phyloP scores from a whole-genome alignment of 1,140 invertebrate genomes.

The Helicoverpa zea region DNA sequence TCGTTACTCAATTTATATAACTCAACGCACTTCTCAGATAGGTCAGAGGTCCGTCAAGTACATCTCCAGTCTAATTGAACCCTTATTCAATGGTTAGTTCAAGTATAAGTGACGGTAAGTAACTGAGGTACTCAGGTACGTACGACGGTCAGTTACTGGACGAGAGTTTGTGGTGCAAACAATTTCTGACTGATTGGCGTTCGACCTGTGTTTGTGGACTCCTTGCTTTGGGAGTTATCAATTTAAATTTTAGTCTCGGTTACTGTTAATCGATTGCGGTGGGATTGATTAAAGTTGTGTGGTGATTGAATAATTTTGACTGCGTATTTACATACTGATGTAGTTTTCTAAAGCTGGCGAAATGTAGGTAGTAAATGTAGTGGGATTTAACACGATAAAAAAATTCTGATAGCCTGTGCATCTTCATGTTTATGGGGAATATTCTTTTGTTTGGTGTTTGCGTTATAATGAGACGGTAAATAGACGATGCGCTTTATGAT shows the following conservation, averaged over 20 bases:
- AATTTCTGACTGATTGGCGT: slow-evolving; percentile 56
- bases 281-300: not conserved
- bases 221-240: slow-evolving; percentile 36
- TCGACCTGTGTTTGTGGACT: slow-evolving; percentile 51
- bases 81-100: slow-evolving; percentile 42
- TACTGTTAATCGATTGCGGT: not conserved
- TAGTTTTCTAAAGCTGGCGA: not conserved
- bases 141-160: slow-evolving; percentile 39
- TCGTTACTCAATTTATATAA: slow-evolving; percentile 24
- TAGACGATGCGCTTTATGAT: too few species aligned
- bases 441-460: too few species aligned
- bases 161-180: slow-evolving; percentile 48
- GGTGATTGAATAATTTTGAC: too few species aligned
- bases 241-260: slow-evolving; percentile 45
- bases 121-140: slow-evolving; percentile 51
- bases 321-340: not conserved
- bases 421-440: too few species aligned
- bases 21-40: slow-evolving; percentile 7
- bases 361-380: too few species aligned
- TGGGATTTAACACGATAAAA: too few species aligned
- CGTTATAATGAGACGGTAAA: too few species aligned
- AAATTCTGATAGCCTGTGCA: too few species aligned
- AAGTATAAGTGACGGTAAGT: slow-evolving; percentile 51
- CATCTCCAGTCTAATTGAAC: slow-evolving; percentile 41
- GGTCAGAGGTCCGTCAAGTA: slow-evolving; percentile 41